Percentiles rank a stretch among this genome's conserved stretches.
Evolutionary conservation across 2,888 invertebrate species (phyloP).

Genomic region (Euzophera pinguis): DNA sequence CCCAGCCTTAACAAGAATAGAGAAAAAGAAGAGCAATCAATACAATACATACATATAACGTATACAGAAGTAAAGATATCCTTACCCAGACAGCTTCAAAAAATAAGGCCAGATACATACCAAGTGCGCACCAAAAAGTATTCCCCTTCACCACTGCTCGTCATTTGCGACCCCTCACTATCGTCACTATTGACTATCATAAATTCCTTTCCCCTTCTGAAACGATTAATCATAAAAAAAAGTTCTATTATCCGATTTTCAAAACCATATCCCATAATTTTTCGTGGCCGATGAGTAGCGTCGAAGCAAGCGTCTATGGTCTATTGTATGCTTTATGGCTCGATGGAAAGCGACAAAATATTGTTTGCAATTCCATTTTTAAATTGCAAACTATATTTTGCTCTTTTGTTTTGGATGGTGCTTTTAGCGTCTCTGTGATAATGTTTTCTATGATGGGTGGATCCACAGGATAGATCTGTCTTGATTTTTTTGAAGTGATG

Average conservation of each 20-base stretch:
- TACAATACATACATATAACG: background rate
- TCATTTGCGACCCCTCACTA: slow-evolving; percentile 59
- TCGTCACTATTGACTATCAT: slow-evolving; percentile 50
- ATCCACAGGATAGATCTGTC: too few relatives aligned
- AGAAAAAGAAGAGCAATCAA: background rate
- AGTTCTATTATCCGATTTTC: slow-evolving; percentile 24
- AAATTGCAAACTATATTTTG: slow-evolving; percentile 19
- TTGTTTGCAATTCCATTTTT: slow-evolving; percentile 19
- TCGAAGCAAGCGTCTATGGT: slow-evolving; percentile 27
- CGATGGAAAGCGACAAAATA: slow-evolving; percentile 8
- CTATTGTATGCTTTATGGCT: slow-evolving; percentile 14
- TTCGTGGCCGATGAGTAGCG: slow-evolving; percentile 15
- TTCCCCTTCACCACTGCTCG: slow-evolving; percentile 54
- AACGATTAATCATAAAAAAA: slow-evolving; percentile 53
- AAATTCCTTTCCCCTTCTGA: slow-evolving; percentile 67
- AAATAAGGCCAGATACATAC: slow-evolving; percentile 56
- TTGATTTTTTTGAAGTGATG: background rate
- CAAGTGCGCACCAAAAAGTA: slow-evolving; percentile 60
- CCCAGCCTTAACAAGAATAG: background rate
- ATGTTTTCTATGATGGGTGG: background rate
- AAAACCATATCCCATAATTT: background rate
- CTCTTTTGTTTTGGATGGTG: background rate
- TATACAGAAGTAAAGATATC: background rate
- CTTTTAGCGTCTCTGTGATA: background rate
- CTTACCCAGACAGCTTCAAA: slow-evolving; percentile 10